Evolutionary conservation across 2,797 vertebrate species (phyloP).

Genomic region (Margarornis squamiger): DNA sequence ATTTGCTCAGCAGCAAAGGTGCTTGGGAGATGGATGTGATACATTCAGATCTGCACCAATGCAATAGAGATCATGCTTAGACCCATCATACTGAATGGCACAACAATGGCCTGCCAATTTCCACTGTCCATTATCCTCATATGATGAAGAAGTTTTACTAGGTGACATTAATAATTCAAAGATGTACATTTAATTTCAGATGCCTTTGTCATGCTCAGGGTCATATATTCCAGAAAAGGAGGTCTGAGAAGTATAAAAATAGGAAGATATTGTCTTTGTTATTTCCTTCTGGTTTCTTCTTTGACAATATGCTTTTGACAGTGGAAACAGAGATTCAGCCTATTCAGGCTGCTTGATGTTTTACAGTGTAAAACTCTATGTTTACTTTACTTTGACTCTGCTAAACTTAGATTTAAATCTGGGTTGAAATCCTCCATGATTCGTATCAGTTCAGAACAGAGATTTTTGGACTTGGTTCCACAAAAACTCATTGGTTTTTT

Average conservation of each 20-base stretch:
- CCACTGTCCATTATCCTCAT: neutral
- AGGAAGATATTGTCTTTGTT: neutral
- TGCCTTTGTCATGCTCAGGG: neutral
- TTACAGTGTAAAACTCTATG: accelerated
- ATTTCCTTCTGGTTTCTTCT: neutral
- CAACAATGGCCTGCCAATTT: neutral
- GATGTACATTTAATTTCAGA: neutral
- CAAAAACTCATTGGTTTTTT: neutral
- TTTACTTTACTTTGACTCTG: neutral
- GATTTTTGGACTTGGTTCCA: neutral
- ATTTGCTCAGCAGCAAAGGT: neutral
- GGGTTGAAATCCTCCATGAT: neutral
- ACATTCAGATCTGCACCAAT: neutral
- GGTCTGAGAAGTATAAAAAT: neutral
- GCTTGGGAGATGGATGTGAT: neutral
- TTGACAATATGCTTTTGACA: neutral
- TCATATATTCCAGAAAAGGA: neutral
- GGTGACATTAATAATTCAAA: neutral
- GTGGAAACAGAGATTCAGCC: neutral
- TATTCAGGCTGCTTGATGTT: neutral
- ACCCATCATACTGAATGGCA: neutral
- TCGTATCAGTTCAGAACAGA: neutral
- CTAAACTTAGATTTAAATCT: neutral
- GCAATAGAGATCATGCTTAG: neutral
- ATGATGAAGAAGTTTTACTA: neutral